Conservation (phyloP, 2,797 vertebrate species). For the Sebastes hopkinsi region DNA sequence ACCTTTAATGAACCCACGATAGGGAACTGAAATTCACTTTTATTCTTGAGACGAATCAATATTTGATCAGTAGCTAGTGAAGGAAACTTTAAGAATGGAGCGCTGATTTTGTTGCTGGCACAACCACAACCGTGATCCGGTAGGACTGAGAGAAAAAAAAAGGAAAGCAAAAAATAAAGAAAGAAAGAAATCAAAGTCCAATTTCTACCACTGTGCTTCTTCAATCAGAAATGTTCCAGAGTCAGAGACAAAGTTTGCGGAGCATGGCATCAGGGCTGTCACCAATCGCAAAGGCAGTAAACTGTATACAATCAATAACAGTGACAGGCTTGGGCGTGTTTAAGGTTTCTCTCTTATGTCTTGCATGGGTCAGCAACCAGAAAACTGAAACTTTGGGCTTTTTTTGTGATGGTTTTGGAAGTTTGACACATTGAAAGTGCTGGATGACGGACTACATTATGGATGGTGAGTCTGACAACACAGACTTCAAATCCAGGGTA, state of each 20-base stretch:
- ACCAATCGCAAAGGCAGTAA: not conserved
- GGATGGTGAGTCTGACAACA: not conserved
- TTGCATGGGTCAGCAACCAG: not conserved
- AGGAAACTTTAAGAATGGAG: not conserved
- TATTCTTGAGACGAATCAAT: slow-evolving; percentile 28
- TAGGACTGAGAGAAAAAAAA: not conserved
- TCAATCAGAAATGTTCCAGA: slow-evolving; percentile 2
- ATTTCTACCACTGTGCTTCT: not conserved
- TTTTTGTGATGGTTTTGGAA: slow-evolving; percentile 8
- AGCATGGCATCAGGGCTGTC: not conserved
- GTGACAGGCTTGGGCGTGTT: not conserved
- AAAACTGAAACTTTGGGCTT: not conserved
- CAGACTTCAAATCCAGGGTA: not conserved
- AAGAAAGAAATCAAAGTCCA: not conserved
- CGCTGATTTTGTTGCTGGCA: not conserved
- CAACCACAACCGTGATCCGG: not conserved
- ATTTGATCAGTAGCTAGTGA: slow-evolving; percentile 28
- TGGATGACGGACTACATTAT: not conserved
- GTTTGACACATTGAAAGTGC: not conserved
- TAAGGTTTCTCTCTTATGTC: not conserved
- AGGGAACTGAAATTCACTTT: not conserved
- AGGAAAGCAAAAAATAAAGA: not conserved
- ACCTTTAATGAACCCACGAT: not conserved
- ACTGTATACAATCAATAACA: slow-evolving; percentile 24
- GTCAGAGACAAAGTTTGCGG: not conserved